Conservation (phyloP, 2,888 invertebrate species). For the Thereva nobilitata region DNA sequence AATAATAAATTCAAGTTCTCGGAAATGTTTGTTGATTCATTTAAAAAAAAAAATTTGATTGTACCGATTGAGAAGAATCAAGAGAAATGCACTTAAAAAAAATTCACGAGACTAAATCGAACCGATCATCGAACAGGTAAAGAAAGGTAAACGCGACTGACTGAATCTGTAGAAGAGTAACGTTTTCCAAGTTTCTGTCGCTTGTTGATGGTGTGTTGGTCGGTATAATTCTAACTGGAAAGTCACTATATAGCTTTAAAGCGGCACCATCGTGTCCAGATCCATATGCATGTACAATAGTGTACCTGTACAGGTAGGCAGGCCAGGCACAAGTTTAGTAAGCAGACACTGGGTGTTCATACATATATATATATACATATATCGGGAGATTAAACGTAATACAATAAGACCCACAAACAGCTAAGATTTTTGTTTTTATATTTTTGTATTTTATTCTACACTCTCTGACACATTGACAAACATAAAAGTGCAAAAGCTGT, state of each 20-base stretch:
- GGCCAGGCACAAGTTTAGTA: too few species aligned
- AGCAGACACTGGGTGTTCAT: not conserved
- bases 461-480: constrained; percentile 13
- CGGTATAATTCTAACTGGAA: constrained; percentile 25
- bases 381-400: constrained; percentile 24
- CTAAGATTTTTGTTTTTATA: constrained; percentile 2
- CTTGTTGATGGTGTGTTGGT: constrained; percentile 8
- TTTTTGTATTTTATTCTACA: constrained; percentile 15
- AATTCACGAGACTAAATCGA: constrained; percentile 17
- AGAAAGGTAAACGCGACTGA: constrained; percentile 33
- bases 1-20: too few species aligned
- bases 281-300: too few species aligned
- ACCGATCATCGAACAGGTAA: constrained; percentile 27
- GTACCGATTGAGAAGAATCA: too few species aligned
- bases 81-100: not conserved
- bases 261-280: too few species aligned
- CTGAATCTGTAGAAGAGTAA: constrained; percentile 1
- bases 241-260: not conserved
- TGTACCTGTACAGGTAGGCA: too few species aligned
- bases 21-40: too few species aligned
- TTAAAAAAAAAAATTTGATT: too few species aligned
- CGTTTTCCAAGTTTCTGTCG: constrained; percentile 18
- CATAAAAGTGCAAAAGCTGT: constrained; percentile 27
- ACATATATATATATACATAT: not conserved
- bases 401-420: constrained; percentile 21